These are phyloP conservation scores for Nebria brevicollis DNA, from an alignment of 2,888 invertebrate species.

Conservation along the genomic window DNA sequence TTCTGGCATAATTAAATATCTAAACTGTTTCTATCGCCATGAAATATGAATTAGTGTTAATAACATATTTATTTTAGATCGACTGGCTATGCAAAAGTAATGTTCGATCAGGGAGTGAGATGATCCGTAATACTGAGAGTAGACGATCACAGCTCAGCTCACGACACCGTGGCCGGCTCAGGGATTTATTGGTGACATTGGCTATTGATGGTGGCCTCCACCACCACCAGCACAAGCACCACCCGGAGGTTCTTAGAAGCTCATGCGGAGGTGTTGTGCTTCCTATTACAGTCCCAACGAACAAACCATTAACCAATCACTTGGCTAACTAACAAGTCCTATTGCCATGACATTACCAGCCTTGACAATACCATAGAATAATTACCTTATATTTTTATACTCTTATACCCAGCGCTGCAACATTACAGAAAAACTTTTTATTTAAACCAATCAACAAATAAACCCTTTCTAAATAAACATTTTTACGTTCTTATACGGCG, in stretches of 20 bases:
- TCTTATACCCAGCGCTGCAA: not conserved
- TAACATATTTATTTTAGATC: not conserved
- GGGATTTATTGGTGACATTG: constrained; percentile 36
- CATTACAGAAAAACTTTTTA: too few relatives aligned
- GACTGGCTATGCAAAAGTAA: not conserved
- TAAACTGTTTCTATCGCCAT: too few relatives aligned
- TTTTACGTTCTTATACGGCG: too few relatives aligned
- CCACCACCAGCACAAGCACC: not conserved
- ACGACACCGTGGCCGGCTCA: constrained; percentile 1
- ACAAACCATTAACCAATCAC: not conserved
- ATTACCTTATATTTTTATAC: not conserved
- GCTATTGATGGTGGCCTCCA: constrained; percentile 30
- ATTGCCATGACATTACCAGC: not conserved
- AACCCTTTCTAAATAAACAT: too few relatives aligned
- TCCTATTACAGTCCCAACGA: constrained; percentile 7
- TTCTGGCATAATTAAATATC: too few relatives aligned
- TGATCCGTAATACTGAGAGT: not conserved
- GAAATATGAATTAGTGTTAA: too few relatives aligned
- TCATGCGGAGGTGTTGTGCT: constrained; percentile 24
- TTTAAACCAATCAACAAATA: too few relatives aligned
- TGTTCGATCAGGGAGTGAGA: not conserved
- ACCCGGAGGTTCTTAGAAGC: constrained; percentile 20
- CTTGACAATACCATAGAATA: not conserved
- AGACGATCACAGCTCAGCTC: not conserved
- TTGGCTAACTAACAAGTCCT: not conserved